Evolutionary conservation across 1,140 invertebrate species (phyloP), one percentile per base, ranked within the genome.

Genomic region (Sminthurides bifidus): DNA sequence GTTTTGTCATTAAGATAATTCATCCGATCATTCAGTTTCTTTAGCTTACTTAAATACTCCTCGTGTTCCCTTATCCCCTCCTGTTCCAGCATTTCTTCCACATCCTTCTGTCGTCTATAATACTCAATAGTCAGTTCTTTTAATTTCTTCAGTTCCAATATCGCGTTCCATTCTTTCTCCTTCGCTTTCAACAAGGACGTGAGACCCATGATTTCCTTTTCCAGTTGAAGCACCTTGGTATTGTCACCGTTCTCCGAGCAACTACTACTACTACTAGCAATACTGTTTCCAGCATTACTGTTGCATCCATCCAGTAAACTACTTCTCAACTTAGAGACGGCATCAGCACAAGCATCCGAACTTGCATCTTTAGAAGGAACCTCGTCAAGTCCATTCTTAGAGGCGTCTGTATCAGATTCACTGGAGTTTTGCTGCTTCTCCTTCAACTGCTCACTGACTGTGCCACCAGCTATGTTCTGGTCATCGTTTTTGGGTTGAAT

Each of bases 141-240:
- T 0, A 87, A 73, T 67, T 87, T 87, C 65, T 82, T 83, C 59
- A 85, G 71, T 65, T 82, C 78, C 6, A 87, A 66, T 27, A 89
- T 80, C 43, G 83, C 80, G 65, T 87, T 87, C 85, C 85, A 87
- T 70, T 89, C 85, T 58, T 81, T 76, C 73, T 87, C 85, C 68
- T 87, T 87, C 64, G 80, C 78, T 61, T 78, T 76, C 1, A 82
- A 77, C 14, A 85, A 65, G 59, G 82, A 79, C 43, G 79, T 74
- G 43, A 87, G 69, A 1, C 79, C 79, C 66, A 80, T 72, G 57
- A 82, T 79, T 66, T 83, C 80, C 21, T 67, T 63, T 41, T 65
- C 59, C 2, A 65, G 51, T 17, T 21, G 15, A 6, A 40, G 23
- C 6, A 52, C 27, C 27, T 40, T 40, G 17, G 15, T 43, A 6